Conservation (phyloP, 2,888 invertebrate species). For the Artemia sinica region DNA sequence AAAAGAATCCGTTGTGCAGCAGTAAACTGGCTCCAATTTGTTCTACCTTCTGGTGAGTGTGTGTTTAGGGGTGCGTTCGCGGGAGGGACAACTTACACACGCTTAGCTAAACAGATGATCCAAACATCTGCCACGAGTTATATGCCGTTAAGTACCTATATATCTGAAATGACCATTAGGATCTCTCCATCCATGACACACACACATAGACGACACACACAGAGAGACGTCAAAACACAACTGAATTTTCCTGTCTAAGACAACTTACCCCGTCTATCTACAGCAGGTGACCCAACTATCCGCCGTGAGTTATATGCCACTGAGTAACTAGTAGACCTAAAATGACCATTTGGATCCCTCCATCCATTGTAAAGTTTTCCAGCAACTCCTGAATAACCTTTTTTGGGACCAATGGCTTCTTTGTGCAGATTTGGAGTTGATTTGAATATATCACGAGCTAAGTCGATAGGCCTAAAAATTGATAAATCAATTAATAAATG, state of each 20-base stretch:
- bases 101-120: slow-evolving; percentile 40
- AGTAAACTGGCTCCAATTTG: no score
- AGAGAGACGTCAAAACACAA: background rate
- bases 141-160: slow-evolving; percentile 78
- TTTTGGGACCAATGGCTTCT: slow-evolving; percentile 44
- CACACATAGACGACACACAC: background rate
- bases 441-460: slow-evolving; percentile 87
- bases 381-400: slow-evolving; percentile 31
- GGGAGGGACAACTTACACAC: slow-evolving; percentile 29
- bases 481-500: background rate
- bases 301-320: slow-evolving; percentile 69
- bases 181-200: slow-evolving; percentile 16
- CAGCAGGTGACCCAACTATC: slow-evolving; percentile 44
- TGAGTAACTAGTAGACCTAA: slow-evolving; percentile 76
- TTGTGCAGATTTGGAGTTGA: slow-evolving; percentile 87
- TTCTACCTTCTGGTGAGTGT: no score
- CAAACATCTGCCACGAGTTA: slow-evolving; percentile 53
- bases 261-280: slow-evolving; percentile 34
- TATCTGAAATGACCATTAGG: slow-evolving; percentile 56
- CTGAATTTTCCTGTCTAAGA: background rate
- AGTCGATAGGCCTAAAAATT: slow-evolving; percentile 62
- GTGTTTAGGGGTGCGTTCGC: background rate
- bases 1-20: no score
- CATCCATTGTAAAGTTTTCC: slow-evolving; percentile 19
- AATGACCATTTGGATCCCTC: slow-evolving; percentile 41